These are phyloP conservation scores for Pristionchus arcanus DNA, from an alignment of 2,888 invertebrate species.

Conservation along the genomic window DNA sequence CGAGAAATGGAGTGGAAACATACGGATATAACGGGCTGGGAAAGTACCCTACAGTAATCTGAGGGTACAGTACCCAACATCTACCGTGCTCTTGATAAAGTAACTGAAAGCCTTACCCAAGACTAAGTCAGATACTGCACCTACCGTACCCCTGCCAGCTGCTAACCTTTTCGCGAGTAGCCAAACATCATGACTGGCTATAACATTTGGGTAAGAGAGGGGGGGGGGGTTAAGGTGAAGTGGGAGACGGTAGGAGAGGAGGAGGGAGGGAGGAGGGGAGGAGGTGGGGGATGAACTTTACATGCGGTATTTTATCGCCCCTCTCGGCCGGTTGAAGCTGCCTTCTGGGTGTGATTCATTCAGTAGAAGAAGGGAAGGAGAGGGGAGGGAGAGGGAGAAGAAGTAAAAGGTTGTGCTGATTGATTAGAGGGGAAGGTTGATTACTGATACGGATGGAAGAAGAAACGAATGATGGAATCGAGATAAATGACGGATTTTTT, in stretches of 20 bases:
- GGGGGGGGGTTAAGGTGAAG: slow-evolving; percentile 19
- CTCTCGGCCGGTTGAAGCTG: slow-evolving; percentile 25
- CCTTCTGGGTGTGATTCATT: slow-evolving; percentile 9
- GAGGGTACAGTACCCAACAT: no score
- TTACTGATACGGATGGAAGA: slow-evolving; percentile 35
- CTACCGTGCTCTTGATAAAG: no score
- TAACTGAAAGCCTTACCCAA: no score
- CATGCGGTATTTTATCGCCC: slow-evolving; percentile 39
- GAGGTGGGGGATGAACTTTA: slow-evolving; percentile 38
- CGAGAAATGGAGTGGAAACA: slow-evolving; percentile 44
- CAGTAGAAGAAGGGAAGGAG: slow-evolving; percentile 11
- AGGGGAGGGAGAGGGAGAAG: slow-evolving; percentile 5
- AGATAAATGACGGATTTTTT: not conserved
- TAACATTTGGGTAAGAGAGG: not conserved
- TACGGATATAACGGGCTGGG: slow-evolving; percentile 4
- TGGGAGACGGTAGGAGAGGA: slow-evolving; percentile 31
- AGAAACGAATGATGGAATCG: not conserved
- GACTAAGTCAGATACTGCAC: not conserved
- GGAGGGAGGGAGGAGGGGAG: not conserved
- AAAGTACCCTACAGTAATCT: not conserved
- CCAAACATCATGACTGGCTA: slow-evolving; percentile 26
- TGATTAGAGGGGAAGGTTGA: slow-evolving; percentile 37
- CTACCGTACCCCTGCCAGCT: not conserved
- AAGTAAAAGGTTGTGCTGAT: slow-evolving; percentile 31
- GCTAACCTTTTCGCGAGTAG: not conserved